phyloP scores from a whole-genome alignment of 2,113 vertebrate species.

The Steatornis caripensis region DNA sequence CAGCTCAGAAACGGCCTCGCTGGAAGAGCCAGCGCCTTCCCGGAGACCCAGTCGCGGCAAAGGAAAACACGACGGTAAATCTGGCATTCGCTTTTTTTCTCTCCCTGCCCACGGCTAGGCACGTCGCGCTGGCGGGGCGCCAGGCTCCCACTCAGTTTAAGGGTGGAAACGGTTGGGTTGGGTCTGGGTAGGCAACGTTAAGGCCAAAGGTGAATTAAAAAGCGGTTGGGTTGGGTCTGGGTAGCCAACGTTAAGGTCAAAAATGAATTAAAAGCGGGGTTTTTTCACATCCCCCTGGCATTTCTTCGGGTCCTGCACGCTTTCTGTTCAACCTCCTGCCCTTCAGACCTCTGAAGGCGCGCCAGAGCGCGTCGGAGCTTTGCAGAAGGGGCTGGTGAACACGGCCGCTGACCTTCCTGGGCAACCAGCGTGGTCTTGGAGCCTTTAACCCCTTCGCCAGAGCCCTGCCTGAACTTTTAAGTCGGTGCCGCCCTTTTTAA shows the following conservation, averaged over 20 bases:
- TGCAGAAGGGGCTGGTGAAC: too few species aligned
- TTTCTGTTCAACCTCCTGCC: background rate
- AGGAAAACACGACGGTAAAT: background rate
- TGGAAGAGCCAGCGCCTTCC: too few species aligned
- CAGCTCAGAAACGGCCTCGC: background rate
- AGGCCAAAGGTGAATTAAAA: background rate
- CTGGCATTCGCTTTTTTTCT: background rate
- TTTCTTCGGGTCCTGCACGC: background rate
- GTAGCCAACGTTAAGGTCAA: accelerated
- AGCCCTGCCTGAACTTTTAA: background rate
- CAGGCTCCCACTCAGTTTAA: background rate
- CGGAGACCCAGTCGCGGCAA: accelerated
- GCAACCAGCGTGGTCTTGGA: background rate
- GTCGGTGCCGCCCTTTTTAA: background rate
- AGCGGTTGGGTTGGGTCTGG: too few species aligned
- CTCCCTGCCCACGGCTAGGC: background rate
- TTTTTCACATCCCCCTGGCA: background rate
- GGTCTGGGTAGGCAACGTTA: accelerated
- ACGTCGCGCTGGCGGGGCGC: too few species aligned
- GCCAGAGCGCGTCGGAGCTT: too few species aligned
- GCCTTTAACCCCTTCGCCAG: background rate
- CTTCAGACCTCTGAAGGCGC: background rate
- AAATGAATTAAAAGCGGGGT: background rate
- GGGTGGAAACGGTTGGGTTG: background rate
- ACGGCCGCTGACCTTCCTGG: background rate